A percentile compares a stretch with the other conserved stretches of the same genome.
Conservation (phyloP, 2,888 invertebrate genomes). For the Alcis repandata region DNA sequence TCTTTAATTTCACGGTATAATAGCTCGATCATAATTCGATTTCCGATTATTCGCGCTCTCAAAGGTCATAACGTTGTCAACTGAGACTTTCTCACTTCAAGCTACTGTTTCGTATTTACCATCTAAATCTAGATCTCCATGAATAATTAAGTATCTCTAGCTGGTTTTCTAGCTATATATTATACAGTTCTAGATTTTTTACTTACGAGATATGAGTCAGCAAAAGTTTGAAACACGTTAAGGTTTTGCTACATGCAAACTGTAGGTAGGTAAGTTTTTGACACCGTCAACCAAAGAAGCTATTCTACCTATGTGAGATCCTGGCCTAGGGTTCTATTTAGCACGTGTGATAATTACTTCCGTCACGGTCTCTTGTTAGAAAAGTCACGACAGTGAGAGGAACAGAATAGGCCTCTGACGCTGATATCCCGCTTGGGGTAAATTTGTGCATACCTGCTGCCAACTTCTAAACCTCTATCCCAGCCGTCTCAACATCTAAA, state of each 20-base stretch:
- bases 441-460: no score
- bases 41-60: conserved; percentile 12
- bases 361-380: no score
- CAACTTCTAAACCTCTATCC: no score
- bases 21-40: conserved; percentile 8
- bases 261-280: background rate
- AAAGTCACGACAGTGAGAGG: no score
- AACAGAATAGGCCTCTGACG: no score
- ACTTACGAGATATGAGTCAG: background rate
- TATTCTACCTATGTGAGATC: no score
- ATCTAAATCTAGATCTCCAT: background rate
- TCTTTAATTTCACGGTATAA: conserved; percentile 1
- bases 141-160: background rate
- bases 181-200: background rate
- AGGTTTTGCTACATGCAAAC: background rate
- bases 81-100: conserved; percentile 15
- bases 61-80: conserved; percentile 8
- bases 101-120: conserved; percentile 9
- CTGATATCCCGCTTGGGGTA: no score
- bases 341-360: no score
- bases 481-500: no score
- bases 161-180: no score
- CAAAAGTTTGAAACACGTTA: background rate
- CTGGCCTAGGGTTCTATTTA: no score
- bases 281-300: no score